Evolutionary conservation across 1,140 invertebrate species (phyloP).

Genomic region (Aphaenogaster ashmeadi): DNA sequence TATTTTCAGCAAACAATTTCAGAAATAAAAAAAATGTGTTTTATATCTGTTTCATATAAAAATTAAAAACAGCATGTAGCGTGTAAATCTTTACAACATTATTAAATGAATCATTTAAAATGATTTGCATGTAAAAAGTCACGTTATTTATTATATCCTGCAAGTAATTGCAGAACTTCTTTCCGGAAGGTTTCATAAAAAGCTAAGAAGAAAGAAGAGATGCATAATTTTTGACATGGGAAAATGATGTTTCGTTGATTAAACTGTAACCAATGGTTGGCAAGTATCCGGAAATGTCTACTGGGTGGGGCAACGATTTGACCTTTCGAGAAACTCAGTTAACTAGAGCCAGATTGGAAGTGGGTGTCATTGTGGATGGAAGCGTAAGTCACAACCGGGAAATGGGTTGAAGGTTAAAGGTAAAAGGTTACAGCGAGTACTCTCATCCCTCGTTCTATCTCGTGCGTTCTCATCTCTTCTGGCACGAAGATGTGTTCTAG

Average conservation of each 20-base stretch:
- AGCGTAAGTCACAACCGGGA: constrained; percentile 55
- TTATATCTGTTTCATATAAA: neutral
- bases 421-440: constrained; percentile 56
- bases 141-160: neutral
- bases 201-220: neutral
- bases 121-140: neutral
- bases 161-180: neutral
- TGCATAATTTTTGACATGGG: neutral
- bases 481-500: neutral
- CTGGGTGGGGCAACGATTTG: constrained; percentile 24
- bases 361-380: constrained; percentile 57
- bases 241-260: constrained; percentile 6
- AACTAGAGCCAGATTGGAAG: constrained; percentile 35
- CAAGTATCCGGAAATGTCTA: constrained; percentile 29
- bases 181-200: neutral
- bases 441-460: neutral
- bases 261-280: constrained; percentile 22
- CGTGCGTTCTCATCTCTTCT: constrained; percentile 1
- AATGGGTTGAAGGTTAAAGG: constrained; percentile 67
- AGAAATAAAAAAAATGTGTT: neutral
- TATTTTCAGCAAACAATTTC: neutral
- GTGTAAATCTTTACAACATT: neutral
- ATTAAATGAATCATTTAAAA: neutral
- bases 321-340: constrained; percentile 62
- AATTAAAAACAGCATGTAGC: neutral